Conservation (phyloP, 2,797 vertebrate genomes). For the Chaenodraco wilsoni region DNA sequence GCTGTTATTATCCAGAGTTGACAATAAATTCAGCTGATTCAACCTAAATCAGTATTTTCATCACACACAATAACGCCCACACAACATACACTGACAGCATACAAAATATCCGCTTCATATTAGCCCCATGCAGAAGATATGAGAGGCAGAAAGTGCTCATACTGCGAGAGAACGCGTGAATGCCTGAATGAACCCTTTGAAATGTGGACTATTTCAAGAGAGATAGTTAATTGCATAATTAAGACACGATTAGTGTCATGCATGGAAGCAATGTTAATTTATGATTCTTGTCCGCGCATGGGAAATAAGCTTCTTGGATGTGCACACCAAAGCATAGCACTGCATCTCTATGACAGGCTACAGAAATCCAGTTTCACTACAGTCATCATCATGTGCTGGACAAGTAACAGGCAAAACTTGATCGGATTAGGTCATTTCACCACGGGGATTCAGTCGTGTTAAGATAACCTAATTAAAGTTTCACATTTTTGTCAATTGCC, state of each 20-base stretch:
- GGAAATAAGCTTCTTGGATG: slow-evolving; percentile 52
- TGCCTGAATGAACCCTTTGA: slow-evolving; percentile 36
- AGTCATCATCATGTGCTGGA: slow-evolving; percentile 22
- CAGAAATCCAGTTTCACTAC: slow-evolving; percentile 19
- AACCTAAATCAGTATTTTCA: not conserved
- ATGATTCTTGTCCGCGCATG: slow-evolving; percentile 45
- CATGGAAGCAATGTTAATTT: slow-evolving; percentile 61
- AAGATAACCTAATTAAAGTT: slow-evolving; percentile 53
- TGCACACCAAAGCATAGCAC: slow-evolving; percentile 28
- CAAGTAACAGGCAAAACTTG: slow-evolving; percentile 55
- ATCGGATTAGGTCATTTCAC: slow-evolving; percentile 72
- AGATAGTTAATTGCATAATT: slow-evolving; percentile 75
- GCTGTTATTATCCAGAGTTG: slow-evolving; percentile 3
- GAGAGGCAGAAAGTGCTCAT: not conserved
- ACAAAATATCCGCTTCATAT: slow-evolving; percentile 16
- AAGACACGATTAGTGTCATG: slow-evolving; percentile 71
- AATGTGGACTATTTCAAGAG: slow-evolving; percentile 45
- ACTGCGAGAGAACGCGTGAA: slow-evolving; percentile 11
- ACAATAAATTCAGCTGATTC: not conserved
- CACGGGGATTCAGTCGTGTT: slow-evolving; percentile 54
- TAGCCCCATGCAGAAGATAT: not conserved
- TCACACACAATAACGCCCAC: not conserved
- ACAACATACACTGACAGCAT: not conserved
- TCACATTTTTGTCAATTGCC: slow-evolving; percentile 30
- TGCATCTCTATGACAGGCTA: slow-evolving; percentile 34